Evolutionary conservation across 1,140 invertebrate genomes (phyloP), one percentile per base, ranked within the genome.

Genomic region (Halyomorpha halys): DNA sequence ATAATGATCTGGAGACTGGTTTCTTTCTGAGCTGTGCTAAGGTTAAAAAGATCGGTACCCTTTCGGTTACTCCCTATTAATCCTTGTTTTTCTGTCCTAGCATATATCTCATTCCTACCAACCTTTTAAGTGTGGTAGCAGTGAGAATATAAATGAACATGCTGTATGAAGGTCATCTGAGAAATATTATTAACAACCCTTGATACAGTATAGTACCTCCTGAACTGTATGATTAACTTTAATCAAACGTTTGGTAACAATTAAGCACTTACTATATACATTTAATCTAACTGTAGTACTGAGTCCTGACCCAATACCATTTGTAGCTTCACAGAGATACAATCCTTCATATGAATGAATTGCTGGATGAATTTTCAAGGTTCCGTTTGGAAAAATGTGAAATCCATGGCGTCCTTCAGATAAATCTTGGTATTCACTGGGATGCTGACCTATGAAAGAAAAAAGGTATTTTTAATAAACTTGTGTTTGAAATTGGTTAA

Each of bases 381-480:
- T 82, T 70, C 71, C 68, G 47, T 69, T 67, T 6, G 59, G 61
- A 23, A 63, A 65, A 21, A 68, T 62, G 9, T 67, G 63, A 8
- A 56, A 21, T 3, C 65, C 66, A 16, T 59, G 44, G 1, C 56
- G 34, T 16, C 67, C 60, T 18, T 61, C 45, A 44, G 30, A 44
- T 19, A 91, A 87, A 71, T 90, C 88, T 73, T 89, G 89, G 75
- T 90, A 91, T 73, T 90, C 87, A 3, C 86, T 87, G 0, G 87
- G 87, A 63, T 85, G 86, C 14, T 82, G 78, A 56, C 80, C 82
- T 83, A 69, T 39, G 25, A 59, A 18, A 56, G 34, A 11, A 53
- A 53, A 66, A 65, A 53, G n/a, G n/a, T n/a, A n/a, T n/a, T n/a
- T n/a, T n/a, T n/a, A n/a, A n/a, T n/a, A n/a, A n/a, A n/a, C n/a